phyloP scores from a whole-genome alignment of 1,140 invertebrate genomes.

The Zaprionus ghesquierei region DNA sequence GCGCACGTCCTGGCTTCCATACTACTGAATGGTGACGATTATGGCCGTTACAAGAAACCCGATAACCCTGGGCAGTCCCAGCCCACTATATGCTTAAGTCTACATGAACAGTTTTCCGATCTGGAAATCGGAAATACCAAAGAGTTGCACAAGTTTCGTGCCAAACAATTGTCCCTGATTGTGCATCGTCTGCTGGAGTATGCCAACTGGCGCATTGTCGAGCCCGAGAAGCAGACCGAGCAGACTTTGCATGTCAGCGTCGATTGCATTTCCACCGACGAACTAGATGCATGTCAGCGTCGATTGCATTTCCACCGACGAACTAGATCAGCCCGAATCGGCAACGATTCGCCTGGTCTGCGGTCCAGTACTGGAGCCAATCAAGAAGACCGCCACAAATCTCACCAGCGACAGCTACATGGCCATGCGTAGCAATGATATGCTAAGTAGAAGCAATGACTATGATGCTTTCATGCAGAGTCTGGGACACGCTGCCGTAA shows the following conservation, averaged over 20 bases:
- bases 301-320: background rate
- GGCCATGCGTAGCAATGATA: slow-evolving; percentile 83
- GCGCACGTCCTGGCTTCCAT: slow-evolving; percentile 22
- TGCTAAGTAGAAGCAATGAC: slow-evolving; percentile 83
- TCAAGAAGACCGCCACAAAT: slow-evolving; percentile 22
- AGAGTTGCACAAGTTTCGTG: slow-evolving; percentile 51
- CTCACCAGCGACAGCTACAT: slow-evolving; percentile 36
- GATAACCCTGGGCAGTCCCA: background rate
- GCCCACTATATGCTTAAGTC: slow-evolving; percentile 8
- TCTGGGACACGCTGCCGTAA: slow-evolving; percentile 85
- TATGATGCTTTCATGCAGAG: slow-evolving; percentile 83
- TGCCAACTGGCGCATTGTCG: slow-evolving; percentile 39
- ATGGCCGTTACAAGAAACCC: slow-evolving; percentile 20
- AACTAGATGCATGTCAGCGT: no score
- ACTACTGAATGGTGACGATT: slow-evolving; percentile 5
- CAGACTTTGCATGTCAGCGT: slow-evolving; percentile 37
- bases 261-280: slow-evolving; percentile 26
- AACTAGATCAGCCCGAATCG: background rate
- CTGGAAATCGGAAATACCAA: background rate
- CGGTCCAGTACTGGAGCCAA: slow-evolving; percentile 55
- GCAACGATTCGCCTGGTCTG: slow-evolving; percentile 28
- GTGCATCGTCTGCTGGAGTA: slow-evolving; percentile 45
- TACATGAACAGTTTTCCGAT: background rate
- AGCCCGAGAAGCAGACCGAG: background rate
- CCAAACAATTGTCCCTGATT: slow-evolving; percentile 35